Percentiles rank a stretch among this genome's conserved stretches.
phyloP scores from a whole-genome alignment of 2,888 invertebrate species.

The Plagodis pulveraria region DNA sequence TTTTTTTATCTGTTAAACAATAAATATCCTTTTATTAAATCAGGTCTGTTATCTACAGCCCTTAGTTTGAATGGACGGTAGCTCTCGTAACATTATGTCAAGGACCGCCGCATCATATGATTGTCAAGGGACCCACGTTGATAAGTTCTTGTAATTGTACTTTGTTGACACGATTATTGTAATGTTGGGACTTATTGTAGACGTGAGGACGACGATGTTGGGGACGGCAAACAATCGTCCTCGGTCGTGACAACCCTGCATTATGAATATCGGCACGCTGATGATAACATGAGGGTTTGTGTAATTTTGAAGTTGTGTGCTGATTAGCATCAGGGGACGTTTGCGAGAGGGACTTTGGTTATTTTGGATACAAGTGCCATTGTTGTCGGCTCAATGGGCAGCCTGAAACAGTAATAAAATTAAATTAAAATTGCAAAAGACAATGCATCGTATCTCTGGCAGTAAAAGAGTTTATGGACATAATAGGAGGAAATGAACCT shows the following conservation, averaged over 20 bases:
- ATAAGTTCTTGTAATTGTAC: slow-evolving; percentile 31
- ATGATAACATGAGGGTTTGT: slow-evolving; percentile 23
- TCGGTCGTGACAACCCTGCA: slow-evolving; percentile 21
- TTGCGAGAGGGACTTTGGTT: slow-evolving; percentile 3
- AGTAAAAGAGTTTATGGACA: background rate
- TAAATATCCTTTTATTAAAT: no score
- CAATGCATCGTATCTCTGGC: slow-evolving; percentile 17
- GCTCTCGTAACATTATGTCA: background rate
- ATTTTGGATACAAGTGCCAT: slow-evolving; percentile 17
- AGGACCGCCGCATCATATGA: slow-evolving; percentile 13
- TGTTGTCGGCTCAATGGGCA: slow-evolving; percentile 11
- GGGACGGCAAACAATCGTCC: slow-evolving; percentile 17
- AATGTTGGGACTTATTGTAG: slow-evolving; percentile 19
- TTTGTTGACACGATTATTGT: slow-evolving; percentile 27
- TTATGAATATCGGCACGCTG: slow-evolving; percentile 35
- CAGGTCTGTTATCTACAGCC: no score
- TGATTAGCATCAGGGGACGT: slow-evolving; percentile 25
- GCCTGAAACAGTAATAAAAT: slow-evolving; percentile 18
- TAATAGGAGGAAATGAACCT: no score
- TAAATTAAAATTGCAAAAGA: slow-evolving; percentile 17
- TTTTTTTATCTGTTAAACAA: no score
- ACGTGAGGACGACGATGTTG: slow-evolving; percentile 9
- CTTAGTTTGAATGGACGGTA: background rate
- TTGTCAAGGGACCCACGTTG: slow-evolving; percentile 33
- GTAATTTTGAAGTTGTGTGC: slow-evolving; percentile 23